Percentiles rank a stretch among this genome's conserved stretches.
These are phyloP conservation scores for Brenthis daphne DNA, from an alignment of 2,888 invertebrate genomes.

Conservation along the genomic window DNA sequence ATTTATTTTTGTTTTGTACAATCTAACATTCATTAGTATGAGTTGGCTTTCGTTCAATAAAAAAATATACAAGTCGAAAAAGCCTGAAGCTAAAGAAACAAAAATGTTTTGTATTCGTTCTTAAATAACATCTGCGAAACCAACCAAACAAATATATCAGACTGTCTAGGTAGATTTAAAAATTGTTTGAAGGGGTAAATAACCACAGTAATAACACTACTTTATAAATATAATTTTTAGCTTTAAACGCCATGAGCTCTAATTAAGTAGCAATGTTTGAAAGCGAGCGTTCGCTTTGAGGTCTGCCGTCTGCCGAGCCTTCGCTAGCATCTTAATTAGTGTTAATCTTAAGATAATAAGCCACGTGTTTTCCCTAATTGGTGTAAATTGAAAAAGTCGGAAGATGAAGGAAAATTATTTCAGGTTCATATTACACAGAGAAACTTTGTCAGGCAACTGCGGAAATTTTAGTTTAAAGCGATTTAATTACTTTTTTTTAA, in stretches of 20 bases:
- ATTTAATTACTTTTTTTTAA: conserved; percentile 13
- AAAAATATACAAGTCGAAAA: not conserved
- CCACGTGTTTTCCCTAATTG: conserved; percentile 71
- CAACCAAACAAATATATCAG: conserved; percentile 14
- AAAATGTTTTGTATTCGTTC: conserved; percentile 7
- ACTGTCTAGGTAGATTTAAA: conserved; percentile 6
- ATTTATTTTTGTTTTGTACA: not conserved
- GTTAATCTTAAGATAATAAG: conserved; percentile 78
- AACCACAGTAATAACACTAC: conserved; percentile 29
- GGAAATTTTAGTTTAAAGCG: conserved; percentile 12
- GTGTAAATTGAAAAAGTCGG: conserved; percentile 58
- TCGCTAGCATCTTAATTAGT: conserved; percentile 71
- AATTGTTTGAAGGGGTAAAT: not conserved
- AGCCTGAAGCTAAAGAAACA: not conserved
- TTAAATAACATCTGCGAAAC: conserved; percentile 15
- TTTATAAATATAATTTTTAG: conserved; percentile 36
- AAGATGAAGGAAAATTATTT: conserved; percentile 25
- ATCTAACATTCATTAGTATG: not conserved
- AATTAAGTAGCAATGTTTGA: conserved; percentile 69
- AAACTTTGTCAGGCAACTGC: conserved; percentile 17
- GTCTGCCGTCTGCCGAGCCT: conserved; percentile 49
- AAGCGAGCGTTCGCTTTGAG: conserved; percentile 71
- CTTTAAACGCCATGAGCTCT: conserved; percentile 49
- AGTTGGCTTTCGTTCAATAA: not conserved
- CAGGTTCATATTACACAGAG: conserved; percentile 18